Evolutionary conservation across 2,113 vertebrate genomes (phyloP).

Genomic region (Pleuronectes platessa): DNA sequence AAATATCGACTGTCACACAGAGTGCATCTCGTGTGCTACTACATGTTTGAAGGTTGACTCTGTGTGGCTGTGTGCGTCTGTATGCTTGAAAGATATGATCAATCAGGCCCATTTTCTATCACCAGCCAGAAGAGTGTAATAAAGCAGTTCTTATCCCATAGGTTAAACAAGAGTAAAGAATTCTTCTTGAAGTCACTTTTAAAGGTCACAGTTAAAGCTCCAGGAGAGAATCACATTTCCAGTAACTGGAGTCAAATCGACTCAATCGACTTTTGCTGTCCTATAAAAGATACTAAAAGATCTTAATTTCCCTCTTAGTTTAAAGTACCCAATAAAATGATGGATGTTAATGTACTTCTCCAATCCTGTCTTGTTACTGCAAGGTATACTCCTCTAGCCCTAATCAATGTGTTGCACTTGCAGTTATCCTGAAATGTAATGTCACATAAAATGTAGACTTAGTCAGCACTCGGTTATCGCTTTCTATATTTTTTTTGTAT

Average conservation of each 20-base stretch:
- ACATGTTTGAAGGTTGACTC: background rate
- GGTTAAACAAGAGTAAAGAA: background rate
- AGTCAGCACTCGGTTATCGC: conserved; percentile 28
- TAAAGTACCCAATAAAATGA: conserved; percentile 16
- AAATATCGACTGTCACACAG: conserved; percentile 27
- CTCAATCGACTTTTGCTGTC: background rate
- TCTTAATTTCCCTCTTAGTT: conserved; percentile 5
- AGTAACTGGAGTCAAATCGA: conserved; percentile 8
- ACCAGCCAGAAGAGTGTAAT: background rate
- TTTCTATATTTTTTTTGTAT: background rate
- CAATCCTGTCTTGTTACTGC: conserved; percentile 19
- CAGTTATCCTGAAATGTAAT: conserved; percentile 21
- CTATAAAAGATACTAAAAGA: background rate
- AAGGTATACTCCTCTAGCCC: background rate
- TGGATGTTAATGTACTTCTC: conserved; percentile 21
- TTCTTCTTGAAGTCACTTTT: background rate
- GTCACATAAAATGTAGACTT: conserved; percentile 25
- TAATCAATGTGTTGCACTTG: conserved; percentile 5
- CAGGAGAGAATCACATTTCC: conserved; percentile 11
- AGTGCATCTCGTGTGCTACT: conserved; percentile 22
- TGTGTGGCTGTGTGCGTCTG: background rate
- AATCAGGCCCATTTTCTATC: background rate
- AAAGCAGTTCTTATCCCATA: conserved; percentile 12
- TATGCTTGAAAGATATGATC: background rate
- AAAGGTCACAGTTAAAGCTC: background rate